These are phyloP conservation scores for Diorhabda elongata DNA, from an alignment of 1,140 invertebrate species.

Conservation along the genomic window DNA sequence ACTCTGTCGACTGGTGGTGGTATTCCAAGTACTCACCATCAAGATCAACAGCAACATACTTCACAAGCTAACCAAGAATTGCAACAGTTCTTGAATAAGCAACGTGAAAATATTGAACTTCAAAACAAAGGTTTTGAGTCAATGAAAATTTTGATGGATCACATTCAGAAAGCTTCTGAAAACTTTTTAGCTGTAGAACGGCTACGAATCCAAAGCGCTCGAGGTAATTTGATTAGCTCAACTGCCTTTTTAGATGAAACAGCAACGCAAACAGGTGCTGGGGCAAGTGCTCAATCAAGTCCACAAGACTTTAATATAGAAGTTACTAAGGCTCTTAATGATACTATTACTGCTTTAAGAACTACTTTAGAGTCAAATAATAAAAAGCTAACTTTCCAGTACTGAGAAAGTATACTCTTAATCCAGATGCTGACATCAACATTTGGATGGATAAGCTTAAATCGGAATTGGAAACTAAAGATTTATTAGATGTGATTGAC, in stretches of 20 bases:
- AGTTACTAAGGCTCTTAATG: neutral
- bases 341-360: conserved; percentile 1
- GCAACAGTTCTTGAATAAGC: neutral
- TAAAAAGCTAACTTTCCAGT: neutral
- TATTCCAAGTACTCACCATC: neutral
- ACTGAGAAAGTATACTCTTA: neutral
- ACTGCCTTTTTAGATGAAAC: neutral
- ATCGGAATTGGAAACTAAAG: neutral
- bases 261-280: neutral
- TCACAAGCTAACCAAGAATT: neutral
- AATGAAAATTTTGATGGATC: neutral
- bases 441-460: conserved; percentile 1
- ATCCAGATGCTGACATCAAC: neutral
- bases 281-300: conserved; percentile 1
- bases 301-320: neutral
- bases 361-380: neutral
- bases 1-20: no score
- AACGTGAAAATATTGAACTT: neutral
- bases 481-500: conserved; percentile 3
- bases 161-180: neutral
- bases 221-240: neutral
- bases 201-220: neutral
- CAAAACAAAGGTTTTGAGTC: conserved; percentile 5
- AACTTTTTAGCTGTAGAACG: conserved; percentile 5
- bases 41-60: neutral